A percentile compares a stretch with the other conserved stretches of the same genome.
phyloP scores from a whole-genome alignment of 2,888 invertebrate species.

The Ophion obscuratus region DNA sequence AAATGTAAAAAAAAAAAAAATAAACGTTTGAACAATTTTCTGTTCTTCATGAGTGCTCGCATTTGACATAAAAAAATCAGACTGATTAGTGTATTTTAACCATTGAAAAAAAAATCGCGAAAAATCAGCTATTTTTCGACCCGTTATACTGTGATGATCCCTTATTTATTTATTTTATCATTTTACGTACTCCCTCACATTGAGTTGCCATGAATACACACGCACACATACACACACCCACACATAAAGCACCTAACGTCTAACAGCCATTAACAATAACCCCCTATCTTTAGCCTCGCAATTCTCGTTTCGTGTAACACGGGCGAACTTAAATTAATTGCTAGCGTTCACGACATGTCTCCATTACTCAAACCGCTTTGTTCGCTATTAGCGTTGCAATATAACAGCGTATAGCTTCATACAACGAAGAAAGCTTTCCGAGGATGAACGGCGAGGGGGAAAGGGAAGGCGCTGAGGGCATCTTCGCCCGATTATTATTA shows the following conservation, averaged over 20 bases:
- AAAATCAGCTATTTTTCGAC: too few species aligned
- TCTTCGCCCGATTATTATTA: slow-evolving; percentile 65
- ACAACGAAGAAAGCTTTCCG: slow-evolving; percentile 54
- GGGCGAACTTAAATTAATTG: slow-evolving; percentile 77
- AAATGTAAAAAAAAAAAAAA: too few species aligned
- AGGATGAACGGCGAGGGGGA: slow-evolving; percentile 18
- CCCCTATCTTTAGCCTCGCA: slow-evolving; percentile 38
- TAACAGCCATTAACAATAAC: slow-evolving; percentile 63
- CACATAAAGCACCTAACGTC: slow-evolving; percentile 8
- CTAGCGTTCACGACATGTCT: slow-evolving; percentile 77
- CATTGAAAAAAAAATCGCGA: too few species aligned
- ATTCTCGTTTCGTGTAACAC: slow-evolving; percentile 61
- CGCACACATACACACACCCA: too few species aligned
- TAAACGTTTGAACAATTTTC: too few species aligned
- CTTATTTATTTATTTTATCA: slow-evolving; percentile 32
- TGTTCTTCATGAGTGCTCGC: too few species aligned
- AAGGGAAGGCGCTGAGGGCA: slow-evolving; percentile 19
- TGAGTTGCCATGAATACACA: too few species aligned
- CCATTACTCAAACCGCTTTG: slow-evolving; percentile 75
- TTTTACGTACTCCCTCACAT: slow-evolving; percentile 9
- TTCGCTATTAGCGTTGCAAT: slow-evolving; percentile 63
- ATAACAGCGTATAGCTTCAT: slow-evolving; percentile 31
- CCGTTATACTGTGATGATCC: neutral
- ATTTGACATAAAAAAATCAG: too few species aligned
- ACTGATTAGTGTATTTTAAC: too few species aligned